Evolutionary conservation across 1,140 invertebrate species (phyloP).

Genomic region (Lepidurus apus): DNA sequence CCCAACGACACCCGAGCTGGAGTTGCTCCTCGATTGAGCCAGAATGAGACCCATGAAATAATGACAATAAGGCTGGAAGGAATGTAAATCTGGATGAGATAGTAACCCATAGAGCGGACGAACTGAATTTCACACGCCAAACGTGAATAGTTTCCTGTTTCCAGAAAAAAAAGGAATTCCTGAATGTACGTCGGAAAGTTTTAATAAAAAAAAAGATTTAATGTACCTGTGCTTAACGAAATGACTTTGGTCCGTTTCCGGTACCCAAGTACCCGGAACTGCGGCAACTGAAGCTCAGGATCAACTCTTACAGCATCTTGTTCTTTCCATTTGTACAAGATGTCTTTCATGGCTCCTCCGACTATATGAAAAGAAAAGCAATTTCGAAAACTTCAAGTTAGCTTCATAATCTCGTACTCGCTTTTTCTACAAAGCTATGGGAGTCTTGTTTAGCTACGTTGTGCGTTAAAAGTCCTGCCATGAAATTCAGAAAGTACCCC

Average conservation of each 20-base stretch:
- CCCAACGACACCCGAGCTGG: slow-evolving; percentile 55
- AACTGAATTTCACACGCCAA: slow-evolving; percentile 54
- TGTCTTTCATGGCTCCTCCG: slow-evolving; percentile 95
- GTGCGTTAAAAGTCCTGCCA: no score
- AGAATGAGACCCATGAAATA: slow-evolving; percentile 48
- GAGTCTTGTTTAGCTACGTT: no score
- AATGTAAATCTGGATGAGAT: slow-evolving; percentile 52
- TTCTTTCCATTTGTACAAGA: slow-evolving; percentile 92
- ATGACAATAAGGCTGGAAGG: slow-evolving; percentile 54
- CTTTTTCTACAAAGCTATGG: no score
- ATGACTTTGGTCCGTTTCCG: slow-evolving; percentile 37
- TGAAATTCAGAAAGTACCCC: no score
- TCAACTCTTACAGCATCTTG: slow-evolving; percentile 86
- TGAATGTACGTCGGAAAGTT: not conserved
- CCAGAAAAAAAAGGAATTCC: slow-evolving; percentile 20
- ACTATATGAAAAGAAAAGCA: slow-evolving; percentile 55
- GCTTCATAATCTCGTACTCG: no score
- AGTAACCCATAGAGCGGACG: slow-evolving; percentile 52
- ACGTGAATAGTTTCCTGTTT: slow-evolving; percentile 54
- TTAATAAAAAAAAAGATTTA: not conserved
- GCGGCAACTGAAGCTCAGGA: slow-evolving; percentile 85
- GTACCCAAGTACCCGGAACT: slow-evolving; percentile 67
- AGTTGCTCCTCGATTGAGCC: slow-evolving; percentile 47
- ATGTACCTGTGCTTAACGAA: slow-evolving; percentile 38
- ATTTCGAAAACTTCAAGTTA: not conserved